Evolutionary conservation across 2,888 invertebrate genomes (phyloP).

Genomic region (Onchidella celtica): DNA sequence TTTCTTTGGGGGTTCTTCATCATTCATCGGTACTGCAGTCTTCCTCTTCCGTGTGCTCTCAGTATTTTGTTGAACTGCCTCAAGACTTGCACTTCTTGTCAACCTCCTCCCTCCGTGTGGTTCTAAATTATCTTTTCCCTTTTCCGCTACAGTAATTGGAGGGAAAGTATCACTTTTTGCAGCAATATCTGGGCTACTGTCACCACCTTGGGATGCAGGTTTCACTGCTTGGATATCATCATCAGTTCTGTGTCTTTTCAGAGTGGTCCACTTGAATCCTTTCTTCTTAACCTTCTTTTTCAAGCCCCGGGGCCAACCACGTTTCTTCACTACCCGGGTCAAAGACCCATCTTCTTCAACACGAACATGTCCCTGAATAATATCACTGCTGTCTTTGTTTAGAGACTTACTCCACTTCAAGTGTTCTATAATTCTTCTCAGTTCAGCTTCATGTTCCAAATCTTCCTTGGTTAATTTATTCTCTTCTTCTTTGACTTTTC

Average conservation of each 20-base stretch:
- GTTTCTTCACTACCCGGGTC: slow-evolving; percentile 56
- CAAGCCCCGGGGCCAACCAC: slow-evolving; percentile 66
- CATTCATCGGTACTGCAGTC: neutral
- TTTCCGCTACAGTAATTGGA: neutral
- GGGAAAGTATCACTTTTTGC: too few species aligned
- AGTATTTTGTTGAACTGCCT: neutral
- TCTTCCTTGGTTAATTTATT: slow-evolving; percentile 61
- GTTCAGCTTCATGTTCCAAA: slow-evolving; percentile 52
- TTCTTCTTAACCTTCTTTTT: slow-evolving; percentile 52
- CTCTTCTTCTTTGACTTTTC: slow-evolving; percentile 62
- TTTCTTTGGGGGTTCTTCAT: neutral
- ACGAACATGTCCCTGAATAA: slow-evolving; percentile 49
- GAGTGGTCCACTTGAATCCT: slow-evolving; percentile 29
- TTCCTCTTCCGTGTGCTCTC: neutral
- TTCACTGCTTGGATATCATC: neutral
- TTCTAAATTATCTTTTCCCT: neutral
- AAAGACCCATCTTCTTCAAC: slow-evolving; percentile 54
- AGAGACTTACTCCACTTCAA: slow-evolving; percentile 61
- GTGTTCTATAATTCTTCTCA: slow-evolving; percentile 56
- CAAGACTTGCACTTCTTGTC: slow-evolving; percentile 11
- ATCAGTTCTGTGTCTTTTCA: slow-evolving; percentile 25
- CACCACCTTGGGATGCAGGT: neutral
- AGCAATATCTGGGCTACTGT: neutral
- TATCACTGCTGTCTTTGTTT: slow-evolving; percentile 58
- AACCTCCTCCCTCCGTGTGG: neutral